phyloP scores from a whole-genome alignment of 2,797 vertebrate species.

The Spatula versicolor region DNA sequence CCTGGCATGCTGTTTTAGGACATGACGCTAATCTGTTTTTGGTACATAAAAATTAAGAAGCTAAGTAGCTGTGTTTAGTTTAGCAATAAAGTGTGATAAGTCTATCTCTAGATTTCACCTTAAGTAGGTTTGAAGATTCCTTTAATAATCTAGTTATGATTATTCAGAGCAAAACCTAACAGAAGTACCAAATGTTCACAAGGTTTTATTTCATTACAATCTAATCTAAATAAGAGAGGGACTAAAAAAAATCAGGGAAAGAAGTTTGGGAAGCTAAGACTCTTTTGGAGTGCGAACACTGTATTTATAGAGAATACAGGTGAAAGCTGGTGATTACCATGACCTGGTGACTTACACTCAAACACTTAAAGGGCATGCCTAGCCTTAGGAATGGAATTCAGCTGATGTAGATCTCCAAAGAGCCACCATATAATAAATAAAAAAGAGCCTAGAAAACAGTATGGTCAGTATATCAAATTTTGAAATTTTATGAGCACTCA shows the following conservation, averaged over 20 bases:
- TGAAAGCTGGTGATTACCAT: background rate
- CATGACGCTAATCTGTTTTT: background rate
- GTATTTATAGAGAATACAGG: background rate
- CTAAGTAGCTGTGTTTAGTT: background rate
- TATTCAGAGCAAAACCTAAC: background rate
- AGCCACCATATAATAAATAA: background rate
- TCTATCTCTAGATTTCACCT: background rate
- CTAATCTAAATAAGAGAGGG: background rate
- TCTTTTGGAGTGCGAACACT: background rate
- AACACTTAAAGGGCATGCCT: background rate
- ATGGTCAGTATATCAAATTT: background rate
- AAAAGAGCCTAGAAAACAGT: background rate
- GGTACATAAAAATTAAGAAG: background rate
- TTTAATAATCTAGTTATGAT: background rate
- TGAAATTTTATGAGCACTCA: background rate
- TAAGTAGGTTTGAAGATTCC: background rate
- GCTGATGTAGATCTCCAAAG: background rate
- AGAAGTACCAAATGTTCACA: background rate
- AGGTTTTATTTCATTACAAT: background rate
- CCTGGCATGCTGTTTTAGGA: background rate
- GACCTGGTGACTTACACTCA: background rate
- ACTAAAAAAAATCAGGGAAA: background rate
- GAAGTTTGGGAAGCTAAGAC: accelerated
- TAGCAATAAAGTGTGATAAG: background rate
- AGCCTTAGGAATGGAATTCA: background rate